Conservation (phyloP, 2,113 vertebrate species). For the Lophotis ruficrista region DNA sequence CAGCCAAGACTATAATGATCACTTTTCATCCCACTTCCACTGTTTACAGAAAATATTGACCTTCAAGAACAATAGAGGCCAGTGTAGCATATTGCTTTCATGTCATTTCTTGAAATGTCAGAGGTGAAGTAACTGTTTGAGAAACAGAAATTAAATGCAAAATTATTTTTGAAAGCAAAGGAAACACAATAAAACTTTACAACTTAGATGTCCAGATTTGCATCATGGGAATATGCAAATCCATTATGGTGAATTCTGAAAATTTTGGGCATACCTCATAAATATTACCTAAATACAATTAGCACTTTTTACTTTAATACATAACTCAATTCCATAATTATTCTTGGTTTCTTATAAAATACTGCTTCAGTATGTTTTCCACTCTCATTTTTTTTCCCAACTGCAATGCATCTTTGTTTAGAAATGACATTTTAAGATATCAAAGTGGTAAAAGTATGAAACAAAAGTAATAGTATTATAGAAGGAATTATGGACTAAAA, state of each 20-base stretch:
- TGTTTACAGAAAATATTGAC: neutral
- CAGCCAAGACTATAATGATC: neutral
- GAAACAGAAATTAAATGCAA: neutral
- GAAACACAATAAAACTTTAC: neutral
- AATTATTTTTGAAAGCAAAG: neutral
- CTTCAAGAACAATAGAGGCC: neutral
- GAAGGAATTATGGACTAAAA: neutral
- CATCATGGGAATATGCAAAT: neutral
- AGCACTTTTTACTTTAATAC: neutral
- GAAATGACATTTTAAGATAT: neutral
- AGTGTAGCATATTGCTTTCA: neutral
- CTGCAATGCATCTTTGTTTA: neutral
- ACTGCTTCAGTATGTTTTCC: neutral
- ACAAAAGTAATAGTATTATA: neutral
- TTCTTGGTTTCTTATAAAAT: neutral
- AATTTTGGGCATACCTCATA: neutral
- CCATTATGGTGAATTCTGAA: neutral
- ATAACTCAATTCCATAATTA: neutral
- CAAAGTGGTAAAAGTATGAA: neutral
- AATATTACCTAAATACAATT: neutral
- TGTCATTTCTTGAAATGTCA: neutral
- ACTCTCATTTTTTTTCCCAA: neutral
- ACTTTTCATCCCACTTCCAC: neutral
- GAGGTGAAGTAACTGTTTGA: neutral
- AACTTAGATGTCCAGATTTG: neutral